These are phyloP conservation scores for Trichoplusia ni DNA, from an alignment of 1,140 invertebrate species.

Conservation along the genomic window DNA sequence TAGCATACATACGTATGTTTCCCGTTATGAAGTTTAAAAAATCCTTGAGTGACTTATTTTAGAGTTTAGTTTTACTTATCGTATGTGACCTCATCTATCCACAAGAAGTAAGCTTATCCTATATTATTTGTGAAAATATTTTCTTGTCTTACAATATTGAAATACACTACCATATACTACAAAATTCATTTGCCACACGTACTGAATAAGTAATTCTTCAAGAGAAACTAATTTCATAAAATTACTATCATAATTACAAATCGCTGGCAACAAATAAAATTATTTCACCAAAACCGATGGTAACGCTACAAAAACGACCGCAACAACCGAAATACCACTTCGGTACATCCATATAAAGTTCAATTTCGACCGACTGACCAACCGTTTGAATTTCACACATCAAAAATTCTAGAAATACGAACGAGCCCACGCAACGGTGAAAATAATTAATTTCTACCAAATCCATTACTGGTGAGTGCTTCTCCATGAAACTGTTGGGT, in stretches of 20 bases:
- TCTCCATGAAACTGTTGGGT: constrained; percentile 44
- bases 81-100: no score
- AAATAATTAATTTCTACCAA: constrained; percentile 60
- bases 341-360: constrained; percentile 4
- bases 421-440: constrained; percentile 39
- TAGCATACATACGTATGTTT: no score
- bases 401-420: constrained; percentile 47
- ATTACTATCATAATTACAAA: constrained; percentile 1
- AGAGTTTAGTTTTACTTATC: no score
- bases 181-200: no score
- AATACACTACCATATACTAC: no score
- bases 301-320: not conserved
- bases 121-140: no score
- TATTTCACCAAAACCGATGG: constrained; percentile 35
- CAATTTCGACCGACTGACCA: not conserved
- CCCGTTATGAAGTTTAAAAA: no score
- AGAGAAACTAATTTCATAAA: not conserved
- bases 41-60: no score
- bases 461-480: constrained; percentile 52
- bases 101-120: no score
- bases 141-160: no score
- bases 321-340: constrained; percentile 28
- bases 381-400: constrained; percentile 45
- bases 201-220: not conserved
- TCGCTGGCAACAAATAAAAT: constrained; percentile 1